phyloP scores from a whole-genome alignment of 2,113 vertebrate species.

The Rhinichthys klamathensis region DNA sequence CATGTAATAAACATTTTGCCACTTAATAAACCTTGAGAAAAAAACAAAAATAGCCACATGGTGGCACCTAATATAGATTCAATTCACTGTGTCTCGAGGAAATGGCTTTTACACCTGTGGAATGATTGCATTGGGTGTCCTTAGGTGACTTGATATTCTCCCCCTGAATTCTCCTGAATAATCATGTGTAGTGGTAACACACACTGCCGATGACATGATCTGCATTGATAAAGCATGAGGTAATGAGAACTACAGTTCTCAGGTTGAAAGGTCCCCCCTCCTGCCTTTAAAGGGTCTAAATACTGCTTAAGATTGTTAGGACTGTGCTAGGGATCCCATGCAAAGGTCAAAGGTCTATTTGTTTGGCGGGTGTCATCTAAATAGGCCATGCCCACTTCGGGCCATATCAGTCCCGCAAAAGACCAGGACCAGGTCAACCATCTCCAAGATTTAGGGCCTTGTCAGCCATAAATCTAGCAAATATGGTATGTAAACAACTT shows the following conservation, averaged over 20 bases:
- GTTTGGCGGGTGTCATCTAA: conserved; percentile 72
- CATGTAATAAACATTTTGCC: neutral
- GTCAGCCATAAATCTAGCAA: conserved; percentile 63
- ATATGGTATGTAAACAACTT: conserved; percentile 74
- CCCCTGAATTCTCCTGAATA: conserved; percentile 65
- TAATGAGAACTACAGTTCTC: conserved; percentile 69
- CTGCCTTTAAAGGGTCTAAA: conserved; percentile 62
- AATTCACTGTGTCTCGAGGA: neutral
- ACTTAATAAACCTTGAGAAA: conserved; percentile 10
- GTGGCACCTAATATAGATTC: conserved; percentile 12
- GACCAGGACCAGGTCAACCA: conserved; percentile 56
- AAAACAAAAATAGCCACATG: neutral
- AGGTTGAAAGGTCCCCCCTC: conserved; percentile 49
- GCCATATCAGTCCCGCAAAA: conserved; percentile 59
- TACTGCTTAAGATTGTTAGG: conserved; percentile 66
- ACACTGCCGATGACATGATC: conserved; percentile 67
- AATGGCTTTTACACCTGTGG: neutral
- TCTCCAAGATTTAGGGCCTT: conserved; percentile 40
- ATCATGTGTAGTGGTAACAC: conserved; percentile 59
- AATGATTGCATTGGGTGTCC: conserved; percentile 7
- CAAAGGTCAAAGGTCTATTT: conserved; percentile 67
- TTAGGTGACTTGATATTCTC: conserved; percentile 55
- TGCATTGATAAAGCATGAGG: conserved; percentile 77
- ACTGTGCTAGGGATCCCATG: conserved; percentile 65
- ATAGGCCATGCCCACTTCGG: conserved; percentile 62